These are phyloP conservation scores for Microtus richardsoni DNA, from an alignment of 2,113 vertebrate genomes.

Conservation along the genomic window DNA sequence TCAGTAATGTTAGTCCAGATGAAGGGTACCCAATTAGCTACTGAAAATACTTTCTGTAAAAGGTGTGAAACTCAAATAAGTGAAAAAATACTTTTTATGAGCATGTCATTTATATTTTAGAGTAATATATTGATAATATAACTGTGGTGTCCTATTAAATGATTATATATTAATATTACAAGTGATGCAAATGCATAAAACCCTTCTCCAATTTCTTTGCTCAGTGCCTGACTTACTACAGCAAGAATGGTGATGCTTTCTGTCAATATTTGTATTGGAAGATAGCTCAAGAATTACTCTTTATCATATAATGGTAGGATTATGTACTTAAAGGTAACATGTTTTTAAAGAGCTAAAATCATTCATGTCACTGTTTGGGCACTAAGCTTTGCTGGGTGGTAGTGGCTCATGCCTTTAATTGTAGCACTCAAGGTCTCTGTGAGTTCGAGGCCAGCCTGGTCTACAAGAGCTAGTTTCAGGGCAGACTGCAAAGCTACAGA, in stretches of 20 bases:
- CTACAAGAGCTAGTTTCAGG: no score
- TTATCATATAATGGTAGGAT: neutral
- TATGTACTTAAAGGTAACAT: neutral
- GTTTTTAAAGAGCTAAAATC: neutral
- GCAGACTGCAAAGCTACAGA: no score
- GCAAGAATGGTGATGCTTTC: neutral
- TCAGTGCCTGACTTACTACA: neutral
- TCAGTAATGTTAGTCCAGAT: neutral
- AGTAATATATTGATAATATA: neutral
- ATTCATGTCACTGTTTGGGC: neutral
- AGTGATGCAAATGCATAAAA: neutral
- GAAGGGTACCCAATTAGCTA: neutral
- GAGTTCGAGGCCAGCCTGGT: no score
- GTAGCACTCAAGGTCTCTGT: no score
- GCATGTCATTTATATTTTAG: neutral
- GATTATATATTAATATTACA: neutral
- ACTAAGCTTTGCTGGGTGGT: no score
- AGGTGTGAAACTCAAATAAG: neutral
- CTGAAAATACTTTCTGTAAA: neutral
- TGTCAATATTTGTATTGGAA: neutral
- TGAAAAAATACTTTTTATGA: neutral
- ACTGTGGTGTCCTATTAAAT: neutral
- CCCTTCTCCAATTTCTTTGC: rapidly evolving
- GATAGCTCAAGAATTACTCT: neutral
- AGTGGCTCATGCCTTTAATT: no score